phyloP scores from a whole-genome alignment of 2,113 vertebrate genomes.

The Penelope pileata region DNA sequence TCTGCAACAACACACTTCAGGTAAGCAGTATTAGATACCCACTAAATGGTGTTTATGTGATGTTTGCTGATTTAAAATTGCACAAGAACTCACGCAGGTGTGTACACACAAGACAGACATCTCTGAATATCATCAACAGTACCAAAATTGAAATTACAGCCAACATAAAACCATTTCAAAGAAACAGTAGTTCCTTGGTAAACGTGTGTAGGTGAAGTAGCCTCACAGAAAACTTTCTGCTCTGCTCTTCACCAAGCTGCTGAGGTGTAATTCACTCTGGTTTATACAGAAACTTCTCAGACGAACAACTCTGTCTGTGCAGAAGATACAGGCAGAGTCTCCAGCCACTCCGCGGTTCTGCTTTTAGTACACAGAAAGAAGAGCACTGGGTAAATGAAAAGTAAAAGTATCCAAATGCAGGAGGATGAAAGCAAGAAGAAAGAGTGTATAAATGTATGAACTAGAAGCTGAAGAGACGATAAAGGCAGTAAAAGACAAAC shows the following conservation, averaged over 20 bases:
- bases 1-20: slow-evolving; percentile 64
- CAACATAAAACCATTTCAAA: not conserved
- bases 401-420: not conserved
- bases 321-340: not conserved
- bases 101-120: too few relatives aligned
- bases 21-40: not conserved
- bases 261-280: not conserved
- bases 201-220: accelerated
- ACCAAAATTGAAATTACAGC: not conserved
- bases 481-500: not conserved
- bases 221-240: not conserved
- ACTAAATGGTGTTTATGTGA: not conserved
- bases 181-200: not conserved
- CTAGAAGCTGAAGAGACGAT: not conserved
- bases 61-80: not conserved
- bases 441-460: not conserved
- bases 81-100: not conserved
- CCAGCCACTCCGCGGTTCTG: accelerated
- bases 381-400: not conserved
- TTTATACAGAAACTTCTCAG: not conserved
- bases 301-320: not conserved
- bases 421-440: not conserved
- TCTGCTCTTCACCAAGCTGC: not conserved
- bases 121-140: not conserved
- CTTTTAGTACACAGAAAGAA: not conserved